phyloP scores from a whole-genome alignment of 2,797 vertebrate species.

The Pithecia hirsuta region DNA sequence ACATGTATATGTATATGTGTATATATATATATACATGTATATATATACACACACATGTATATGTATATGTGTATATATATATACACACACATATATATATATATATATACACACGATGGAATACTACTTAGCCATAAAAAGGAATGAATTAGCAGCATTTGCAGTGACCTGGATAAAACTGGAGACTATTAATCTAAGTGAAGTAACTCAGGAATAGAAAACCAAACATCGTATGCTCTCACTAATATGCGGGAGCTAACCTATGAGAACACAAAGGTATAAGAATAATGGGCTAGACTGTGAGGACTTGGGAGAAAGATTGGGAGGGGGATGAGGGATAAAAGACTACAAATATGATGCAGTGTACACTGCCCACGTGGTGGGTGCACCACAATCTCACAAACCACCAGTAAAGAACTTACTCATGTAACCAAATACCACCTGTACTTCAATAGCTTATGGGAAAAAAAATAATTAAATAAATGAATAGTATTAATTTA shows the following conservation, averaged over 20 bases:
- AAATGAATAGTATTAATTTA: not conserved
- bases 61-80: no score
- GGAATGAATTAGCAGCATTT: not conserved
- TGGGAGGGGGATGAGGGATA: not conserved
- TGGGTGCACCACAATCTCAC: not conserved
- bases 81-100: fast-evolving
- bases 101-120: not conserved
- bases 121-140: not conserved
- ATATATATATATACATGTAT: no score
- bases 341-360: not conserved
- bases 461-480: not conserved
- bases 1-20: fast-evolving
- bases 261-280: not conserved
- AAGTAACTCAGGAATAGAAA: not conserved
- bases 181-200: not conserved
- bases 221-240: not conserved
- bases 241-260: not conserved
- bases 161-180: not conserved
- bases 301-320: not conserved
- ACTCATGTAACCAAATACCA: not conserved
- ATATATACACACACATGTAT: no score
- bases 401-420: not conserved
- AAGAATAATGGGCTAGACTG: not conserved
- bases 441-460: not conserved
- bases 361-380: not conserved